Evolutionary conservation across 2,888 invertebrate genomes (phyloP), one percentile per base, ranked within the genome.

Genomic region (Epinotia brunnichana): DNA sequence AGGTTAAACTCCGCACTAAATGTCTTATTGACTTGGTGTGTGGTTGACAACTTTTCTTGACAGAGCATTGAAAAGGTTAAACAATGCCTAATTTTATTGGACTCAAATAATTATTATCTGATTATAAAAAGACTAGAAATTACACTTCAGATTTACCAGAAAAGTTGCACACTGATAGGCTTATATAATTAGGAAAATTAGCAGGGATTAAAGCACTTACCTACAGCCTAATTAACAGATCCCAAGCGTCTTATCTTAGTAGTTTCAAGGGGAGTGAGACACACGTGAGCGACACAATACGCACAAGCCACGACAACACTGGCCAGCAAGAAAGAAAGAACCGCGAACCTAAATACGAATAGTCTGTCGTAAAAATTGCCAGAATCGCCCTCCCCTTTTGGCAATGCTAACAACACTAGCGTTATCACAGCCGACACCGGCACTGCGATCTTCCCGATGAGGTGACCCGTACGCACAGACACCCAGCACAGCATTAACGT

Each of bases 401-500:
- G 96, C 86, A 96, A 92, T 71, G 91, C 85, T 74, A 95, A 81
- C 75, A 96, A 86, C 77, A 95, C 82, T 57, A 95, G 81, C 41
- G 96, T 95, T 73, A 95, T 79, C 76, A 94, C 60, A 54, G 93
- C 84, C 39, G 95, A 94, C 76, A 94, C 80, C 60, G 90, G 83
- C 70, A 96, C 81, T 60, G 94, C 93, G 76, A 95, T 87, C 85
- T 95, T 94, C 69, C 96, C 96, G 74, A 96, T 87, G 81, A 92
- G 94, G 85, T 94, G 95, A 76, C 95, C 95, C 54, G 95, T 95
- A 80, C 95, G 94, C 59, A 95, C 88, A 2, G 96, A 95, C 67
- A 96, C 87, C 81, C 95, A 94, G 80, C 95, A 96, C 78, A 95
- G 83, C 79, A 95, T 82, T 53, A 95, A 87, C 44, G 95, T 94